A percentile compares a stretch with the other conserved stretches of the same genome.
phyloP scores from a whole-genome alignment of 1,140 invertebrate genomes.

The Philotrypesis tridentata region DNA sequence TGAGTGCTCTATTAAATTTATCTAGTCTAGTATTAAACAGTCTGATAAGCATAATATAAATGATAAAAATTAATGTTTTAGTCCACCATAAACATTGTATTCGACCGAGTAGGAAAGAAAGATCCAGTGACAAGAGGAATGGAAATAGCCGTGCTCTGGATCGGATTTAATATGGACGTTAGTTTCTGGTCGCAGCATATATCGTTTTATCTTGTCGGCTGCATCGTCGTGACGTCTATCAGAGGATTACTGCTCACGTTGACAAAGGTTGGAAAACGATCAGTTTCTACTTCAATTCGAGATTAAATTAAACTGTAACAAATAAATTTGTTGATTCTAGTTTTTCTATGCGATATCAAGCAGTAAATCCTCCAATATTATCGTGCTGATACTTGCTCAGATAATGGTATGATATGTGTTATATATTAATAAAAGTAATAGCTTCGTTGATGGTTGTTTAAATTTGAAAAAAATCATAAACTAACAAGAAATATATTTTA shows the following conservation, averaged over 20 bases:
- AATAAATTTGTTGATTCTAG: conserved; percentile 75
- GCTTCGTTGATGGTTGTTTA: conserved; percentile 10
- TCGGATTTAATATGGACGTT: conserved; percentile 97
- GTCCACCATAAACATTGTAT: conserved; percentile 98
- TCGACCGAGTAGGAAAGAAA: conserved; percentile 98
- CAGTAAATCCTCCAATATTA: conserved; percentile 98
- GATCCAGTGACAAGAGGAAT: conserved; percentile 98
- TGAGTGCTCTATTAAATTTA: conserved; percentile 74
- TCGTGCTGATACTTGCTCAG: conserved; percentile 96
- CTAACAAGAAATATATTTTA: conserved; percentile 61
- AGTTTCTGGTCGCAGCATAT: conserved; percentile 99
- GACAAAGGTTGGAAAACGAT: conserved; percentile 86
- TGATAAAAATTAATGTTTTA: conserved; percentile 68
- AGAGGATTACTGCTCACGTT: conserved; percentile 95
- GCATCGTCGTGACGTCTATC: conserved; percentile 98
- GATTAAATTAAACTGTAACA: background rate
- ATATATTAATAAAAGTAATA: conserved; percentile 11
- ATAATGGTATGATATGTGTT: conserved; percentile 86
- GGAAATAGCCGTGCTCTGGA: conserved; percentile 97
- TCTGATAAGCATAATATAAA: background rate
- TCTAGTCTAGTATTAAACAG: too few relatives aligned
- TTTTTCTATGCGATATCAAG: conserved; percentile 99
- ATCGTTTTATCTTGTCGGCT: conserved; percentile 97
- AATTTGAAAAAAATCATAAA: background rate
- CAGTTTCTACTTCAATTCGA: conserved; percentile 7